Conservation (phyloP, 2,888 invertebrate genomes). For the Drosophila neutralis region DNA sequence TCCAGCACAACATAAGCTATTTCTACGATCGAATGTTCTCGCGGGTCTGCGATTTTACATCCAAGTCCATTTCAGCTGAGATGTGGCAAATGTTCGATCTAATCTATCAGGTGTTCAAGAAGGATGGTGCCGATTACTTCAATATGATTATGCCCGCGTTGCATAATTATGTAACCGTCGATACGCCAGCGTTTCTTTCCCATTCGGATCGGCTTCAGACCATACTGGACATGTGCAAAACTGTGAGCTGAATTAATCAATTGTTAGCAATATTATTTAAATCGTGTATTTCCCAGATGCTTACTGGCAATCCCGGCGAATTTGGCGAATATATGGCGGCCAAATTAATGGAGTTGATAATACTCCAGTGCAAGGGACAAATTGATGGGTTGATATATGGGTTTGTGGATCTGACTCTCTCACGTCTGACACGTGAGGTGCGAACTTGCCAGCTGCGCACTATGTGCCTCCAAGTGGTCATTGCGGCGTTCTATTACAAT, state of each 20-base stretch:
- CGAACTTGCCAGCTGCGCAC: slow-evolving; percentile 95
- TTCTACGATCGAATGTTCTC: slow-evolving; percentile 99
- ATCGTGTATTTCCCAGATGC: slow-evolving; percentile 84
- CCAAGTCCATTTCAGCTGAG: slow-evolving; percentile 93
- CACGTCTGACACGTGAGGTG: slow-evolving; percentile 84
- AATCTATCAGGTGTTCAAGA: slow-evolving; percentile 94
- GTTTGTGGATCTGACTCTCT: too few relatives aligned
- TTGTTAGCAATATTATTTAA: neutral
- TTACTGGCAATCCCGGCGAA: slow-evolving; percentile 91
- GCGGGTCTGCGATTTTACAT: slow-evolving; percentile 95
- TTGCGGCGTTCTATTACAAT: slow-evolving; percentile 96
- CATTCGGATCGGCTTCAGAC: slow-evolving; percentile 95
- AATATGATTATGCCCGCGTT: slow-evolving; percentile 95
- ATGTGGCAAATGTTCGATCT: slow-evolving; percentile 98
- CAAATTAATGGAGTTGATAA: slow-evolving; percentile 94
- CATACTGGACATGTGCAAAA: slow-evolving; percentile 97
- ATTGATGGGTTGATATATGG: accelerated
- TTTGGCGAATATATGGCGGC: slow-evolving; percentile 98
- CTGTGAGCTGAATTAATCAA: slow-evolving; percentile 86
- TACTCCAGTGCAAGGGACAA: too few relatives aligned
- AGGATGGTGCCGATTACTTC: slow-evolving; percentile 97
- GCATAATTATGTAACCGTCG: slow-evolving; percentile 98
- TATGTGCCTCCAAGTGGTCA: slow-evolving; percentile 97
- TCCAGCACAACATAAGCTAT: slow-evolving; percentile 93
- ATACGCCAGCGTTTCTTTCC: slow-evolving; percentile 96